Conservation (phyloP, 2,888 invertebrate species). For the Nomada fabriciana region DNA sequence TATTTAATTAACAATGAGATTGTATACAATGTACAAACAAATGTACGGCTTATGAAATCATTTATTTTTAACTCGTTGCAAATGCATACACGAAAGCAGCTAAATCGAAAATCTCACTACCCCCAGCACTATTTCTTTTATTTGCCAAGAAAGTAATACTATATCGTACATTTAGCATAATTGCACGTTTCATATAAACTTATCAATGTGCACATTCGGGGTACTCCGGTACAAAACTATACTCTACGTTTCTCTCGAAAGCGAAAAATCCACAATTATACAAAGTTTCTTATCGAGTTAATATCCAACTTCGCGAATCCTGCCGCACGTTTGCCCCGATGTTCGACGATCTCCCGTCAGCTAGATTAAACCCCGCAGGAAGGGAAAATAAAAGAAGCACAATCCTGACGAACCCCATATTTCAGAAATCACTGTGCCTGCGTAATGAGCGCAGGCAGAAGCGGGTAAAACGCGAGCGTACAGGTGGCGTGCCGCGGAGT, state of each 20-base stretch:
- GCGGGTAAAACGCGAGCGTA: constrained; percentile 60
- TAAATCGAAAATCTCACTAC: too few species aligned
- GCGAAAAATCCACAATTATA: not conserved
- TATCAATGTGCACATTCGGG: too few species aligned
- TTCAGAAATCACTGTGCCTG: constrained; percentile 67
- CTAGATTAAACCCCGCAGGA: constrained; percentile 7
- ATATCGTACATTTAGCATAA: too few species aligned
- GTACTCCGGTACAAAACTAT: too few species aligned
- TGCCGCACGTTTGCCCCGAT: not conserved
- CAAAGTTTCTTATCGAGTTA: not conserved
- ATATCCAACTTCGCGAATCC: not conserved
- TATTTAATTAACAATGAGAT: too few species aligned
- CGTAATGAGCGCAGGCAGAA: constrained; percentile 61
- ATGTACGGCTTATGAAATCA: too few species aligned
- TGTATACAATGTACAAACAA: too few species aligned
- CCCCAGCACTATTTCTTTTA: too few species aligned
- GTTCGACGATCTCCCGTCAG: constrained; percentile 17
- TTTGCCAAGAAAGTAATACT: too few species aligned
- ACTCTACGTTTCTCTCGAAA: not conserved
- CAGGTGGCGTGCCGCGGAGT: constrained; percentile 63
- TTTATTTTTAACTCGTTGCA: too few species aligned
- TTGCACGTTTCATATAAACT: too few species aligned
- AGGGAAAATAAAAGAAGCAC: constrained; percentile 27
- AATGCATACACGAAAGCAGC: too few species aligned
- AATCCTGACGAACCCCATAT: constrained; percentile 50